Evolutionary conservation across 2,888 invertebrate genomes (phyloP).

Genomic region (Plagodis dolabraria): DNA sequence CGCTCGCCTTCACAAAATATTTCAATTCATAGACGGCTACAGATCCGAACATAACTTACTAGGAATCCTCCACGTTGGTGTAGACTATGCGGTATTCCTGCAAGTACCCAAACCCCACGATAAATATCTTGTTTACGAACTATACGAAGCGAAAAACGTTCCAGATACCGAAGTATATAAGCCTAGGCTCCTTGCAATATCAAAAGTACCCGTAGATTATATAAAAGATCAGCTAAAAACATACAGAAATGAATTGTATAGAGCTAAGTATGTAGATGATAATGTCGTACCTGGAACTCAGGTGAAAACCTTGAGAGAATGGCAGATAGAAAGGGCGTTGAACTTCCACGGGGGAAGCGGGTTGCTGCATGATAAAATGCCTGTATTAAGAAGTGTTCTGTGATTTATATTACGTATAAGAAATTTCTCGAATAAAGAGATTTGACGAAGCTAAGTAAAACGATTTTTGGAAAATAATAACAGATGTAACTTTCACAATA

Average conservation of each 20-base stretch:
- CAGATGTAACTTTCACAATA: neutral
- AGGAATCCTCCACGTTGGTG: constrained; percentile 70
- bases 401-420: constrained; percentile 29
- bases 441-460: neutral
- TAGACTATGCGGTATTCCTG: constrained; percentile 68
- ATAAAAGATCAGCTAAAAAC: constrained; percentile 64
- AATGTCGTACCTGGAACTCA: constrained; percentile 67
- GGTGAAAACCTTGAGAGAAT: constrained; percentile 69
- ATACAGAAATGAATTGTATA: constrained; percentile 61
- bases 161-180: constrained; percentile 50
- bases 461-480: neutral
- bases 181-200: constrained; percentile 65
- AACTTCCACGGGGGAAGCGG: constrained; percentile 37
- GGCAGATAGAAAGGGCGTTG: constrained; percentile 69
- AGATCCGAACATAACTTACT: constrained; percentile 60
- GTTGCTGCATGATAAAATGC: constrained; percentile 45
- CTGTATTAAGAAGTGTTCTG: constrained; percentile 52
- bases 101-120: constrained; percentile 63
- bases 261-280: constrained; percentile 62
- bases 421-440: neutral
- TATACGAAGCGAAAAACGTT: constrained; percentile 67
- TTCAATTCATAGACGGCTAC: constrained; percentile 69
- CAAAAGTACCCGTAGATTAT: constrained; percentile 68
- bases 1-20: constrained; percentile 68
- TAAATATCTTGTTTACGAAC: constrained; percentile 63